Percentiles rank a stretch among this genome's conserved stretches.
Evolutionary conservation across 2,113 vertebrate species (phyloP).

Genomic region (Myrmecophaga tridactyla): DNA sequence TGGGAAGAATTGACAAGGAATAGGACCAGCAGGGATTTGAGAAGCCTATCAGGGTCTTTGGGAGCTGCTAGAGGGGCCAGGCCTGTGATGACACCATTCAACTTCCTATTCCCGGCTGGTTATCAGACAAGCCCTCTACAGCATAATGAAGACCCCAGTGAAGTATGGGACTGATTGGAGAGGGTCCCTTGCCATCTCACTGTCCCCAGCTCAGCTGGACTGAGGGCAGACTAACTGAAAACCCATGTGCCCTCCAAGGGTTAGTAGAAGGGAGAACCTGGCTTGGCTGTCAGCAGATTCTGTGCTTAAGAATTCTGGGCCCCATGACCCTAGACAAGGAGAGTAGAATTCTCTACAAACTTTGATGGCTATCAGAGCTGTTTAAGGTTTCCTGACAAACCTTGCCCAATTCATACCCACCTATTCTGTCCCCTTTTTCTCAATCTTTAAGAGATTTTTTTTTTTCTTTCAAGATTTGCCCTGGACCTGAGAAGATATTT

Average conservation of each 20-base stretch:
- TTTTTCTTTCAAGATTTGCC: too few relatives aligned
- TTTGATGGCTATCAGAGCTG: not conserved
- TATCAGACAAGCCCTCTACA: not conserved
- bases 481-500: not conserved
- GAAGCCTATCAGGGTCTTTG: not conserved
- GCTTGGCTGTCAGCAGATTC: not conserved
- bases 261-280: conserved; percentile 17
- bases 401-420: too few relatives aligned
- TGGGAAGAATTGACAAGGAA: not conserved
- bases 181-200: not conserved
- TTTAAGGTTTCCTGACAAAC: not conserved
- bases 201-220: too few relatives aligned
- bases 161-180: not conserved
- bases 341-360: not conserved
- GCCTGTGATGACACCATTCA: not conserved
- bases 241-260: not conserved
- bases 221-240: conserved; percentile 42
- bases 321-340: not conserved
- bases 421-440: too few relatives aligned
- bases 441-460: too few relatives aligned
- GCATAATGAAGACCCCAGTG: not conserved
- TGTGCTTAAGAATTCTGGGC: not conserved
- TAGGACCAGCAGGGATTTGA: not conserved
- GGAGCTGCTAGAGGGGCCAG: not conserved
- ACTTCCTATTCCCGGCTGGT: not conserved